Conservation (phyloP, 2,113 vertebrate species). For the Epinephelus lanceolatus region DNA sequence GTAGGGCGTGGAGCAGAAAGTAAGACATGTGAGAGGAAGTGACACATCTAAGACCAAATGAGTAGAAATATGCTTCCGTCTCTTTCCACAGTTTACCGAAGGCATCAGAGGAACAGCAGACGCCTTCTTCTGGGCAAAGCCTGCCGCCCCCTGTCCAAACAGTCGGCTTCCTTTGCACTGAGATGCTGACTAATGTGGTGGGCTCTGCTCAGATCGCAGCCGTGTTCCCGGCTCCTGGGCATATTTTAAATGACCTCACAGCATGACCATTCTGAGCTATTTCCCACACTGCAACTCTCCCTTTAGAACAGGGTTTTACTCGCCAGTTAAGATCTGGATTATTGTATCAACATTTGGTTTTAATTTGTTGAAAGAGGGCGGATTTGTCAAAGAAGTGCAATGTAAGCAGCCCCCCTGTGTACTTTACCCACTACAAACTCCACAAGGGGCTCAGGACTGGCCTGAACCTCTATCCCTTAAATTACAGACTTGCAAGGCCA, state of each 20-base stretch:
- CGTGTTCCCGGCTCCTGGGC: slow-evolving; percentile 46
- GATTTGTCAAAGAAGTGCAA: slow-evolving; percentile 71
- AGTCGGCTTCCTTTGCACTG: slow-evolving; percentile 56
- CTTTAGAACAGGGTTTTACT: slow-evolving; percentile 40
- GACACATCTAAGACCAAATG: slow-evolving; percentile 64
- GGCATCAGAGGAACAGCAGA: slow-evolving; percentile 55
- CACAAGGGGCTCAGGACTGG: slow-evolving; percentile 65
- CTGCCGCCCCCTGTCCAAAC: slow-evolving; percentile 61
- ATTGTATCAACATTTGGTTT: slow-evolving; percentile 78
- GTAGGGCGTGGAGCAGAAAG: slow-evolving; percentile 32
- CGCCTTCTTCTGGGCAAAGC: slow-evolving; percentile 56
- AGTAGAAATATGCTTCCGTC: slow-evolving; percentile 28
- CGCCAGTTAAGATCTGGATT: slow-evolving; percentile 41
- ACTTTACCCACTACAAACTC: slow-evolving; percentile 66
- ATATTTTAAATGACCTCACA: slow-evolving; percentile 66
- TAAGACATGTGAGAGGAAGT: slow-evolving; percentile 67
- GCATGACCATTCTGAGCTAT: slow-evolving; percentile 39
- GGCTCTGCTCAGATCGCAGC: slow-evolving; percentile 36
- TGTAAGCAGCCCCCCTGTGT: slow-evolving; percentile 66
- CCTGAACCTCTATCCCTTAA: slow-evolving; percentile 61
- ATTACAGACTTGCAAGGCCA: slow-evolving; percentile 74
- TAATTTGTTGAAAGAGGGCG: slow-evolving; percentile 62
- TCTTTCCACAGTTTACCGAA: slow-evolving; percentile 47
- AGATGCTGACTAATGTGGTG: slow-evolving; percentile 63
- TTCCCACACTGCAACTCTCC: slow-evolving; percentile 49